A percentile compares a stretch with the other conserved stretches of the same genome.
Conservation (phyloP, 1,140 invertebrate species). For the Chelonus insularis region DNA sequence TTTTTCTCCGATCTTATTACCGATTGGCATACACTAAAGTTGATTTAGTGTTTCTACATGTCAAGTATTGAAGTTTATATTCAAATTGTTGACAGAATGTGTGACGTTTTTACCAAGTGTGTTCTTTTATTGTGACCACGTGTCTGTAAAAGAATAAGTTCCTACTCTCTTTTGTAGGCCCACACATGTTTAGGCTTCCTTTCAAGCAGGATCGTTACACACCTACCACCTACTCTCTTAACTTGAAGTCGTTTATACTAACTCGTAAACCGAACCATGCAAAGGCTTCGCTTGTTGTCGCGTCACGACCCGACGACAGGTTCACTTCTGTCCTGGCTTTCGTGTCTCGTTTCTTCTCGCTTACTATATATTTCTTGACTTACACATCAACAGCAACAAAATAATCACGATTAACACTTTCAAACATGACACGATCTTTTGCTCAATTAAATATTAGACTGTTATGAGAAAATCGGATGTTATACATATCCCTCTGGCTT, state of each 20-base stretch:
- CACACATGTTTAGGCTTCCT: background rate
- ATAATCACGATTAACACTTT: background rate
- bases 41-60: background rate
- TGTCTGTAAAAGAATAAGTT: background rate
- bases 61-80: background rate
- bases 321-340: slow-evolving; percentile 17
- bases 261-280: background rate
- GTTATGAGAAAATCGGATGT: too few species aligned
- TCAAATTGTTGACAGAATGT: background rate
- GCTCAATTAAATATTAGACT: too few species aligned
- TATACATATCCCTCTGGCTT: too few species aligned
- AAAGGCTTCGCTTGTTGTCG: background rate
- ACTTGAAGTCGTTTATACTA: background rate
- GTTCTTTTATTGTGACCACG: background rate
- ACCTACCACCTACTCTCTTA: background rate
- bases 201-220: background rate
- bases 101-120: background rate
- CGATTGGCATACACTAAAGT: too few species aligned
- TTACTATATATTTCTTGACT: background rate
- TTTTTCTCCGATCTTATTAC: too few species aligned
- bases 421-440: background rate
- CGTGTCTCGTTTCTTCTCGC: slow-evolving; percentile 4
- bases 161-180: background rate
- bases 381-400: background rate
- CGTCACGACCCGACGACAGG: slow-evolving; percentile 22